Percentiles rank a stretch among this genome's conserved stretches.
Conservation (phyloP, 2,888 invertebrate species). For the Anagyrus pseudococci region DNA sequence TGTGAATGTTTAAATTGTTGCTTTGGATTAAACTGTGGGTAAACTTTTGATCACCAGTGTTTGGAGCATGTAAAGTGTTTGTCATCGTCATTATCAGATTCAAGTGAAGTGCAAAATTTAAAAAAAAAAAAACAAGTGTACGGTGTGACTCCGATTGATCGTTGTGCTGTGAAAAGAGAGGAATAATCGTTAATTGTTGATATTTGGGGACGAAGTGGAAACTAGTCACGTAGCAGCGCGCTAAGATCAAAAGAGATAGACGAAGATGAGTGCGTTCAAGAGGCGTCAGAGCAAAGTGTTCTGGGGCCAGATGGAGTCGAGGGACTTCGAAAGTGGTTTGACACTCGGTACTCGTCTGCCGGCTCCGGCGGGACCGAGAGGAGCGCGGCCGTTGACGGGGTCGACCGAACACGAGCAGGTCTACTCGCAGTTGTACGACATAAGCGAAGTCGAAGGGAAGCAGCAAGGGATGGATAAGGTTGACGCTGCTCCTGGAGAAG, state of each 20-base stretch:
- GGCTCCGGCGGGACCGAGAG: background rate
- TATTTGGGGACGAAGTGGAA: background rate
- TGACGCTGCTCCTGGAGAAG: constrained; percentile 8
- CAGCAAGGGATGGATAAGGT: too few species aligned
- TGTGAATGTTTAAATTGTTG: too few species aligned
- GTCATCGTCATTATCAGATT: too few species aligned
- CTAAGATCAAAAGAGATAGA: background rate
- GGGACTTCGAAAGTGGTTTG: constrained; percentile 39
- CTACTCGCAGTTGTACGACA: background rate
- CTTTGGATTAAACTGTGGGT: too few species aligned
- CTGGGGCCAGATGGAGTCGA: constrained; percentile 55
- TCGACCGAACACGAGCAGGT: background rate
- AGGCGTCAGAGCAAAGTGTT: constrained; percentile 57
- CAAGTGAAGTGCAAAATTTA: too few species aligned
- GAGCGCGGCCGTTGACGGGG: background rate
- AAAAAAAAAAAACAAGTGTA: too few species aligned
- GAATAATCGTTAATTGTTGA: background rate
- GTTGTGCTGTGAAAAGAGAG: background rate
- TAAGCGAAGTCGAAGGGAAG: background rate
- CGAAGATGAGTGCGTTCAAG: constrained; percentile 55
- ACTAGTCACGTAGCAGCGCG: background rate
- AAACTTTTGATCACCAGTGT: too few species aligned
- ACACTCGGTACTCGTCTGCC: background rate
- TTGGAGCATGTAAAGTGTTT: too few species aligned
- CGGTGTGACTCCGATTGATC: too few species aligned